phyloP scores from a whole-genome alignment of 1,140 invertebrate species.

The Orchesella cincta region DNA sequence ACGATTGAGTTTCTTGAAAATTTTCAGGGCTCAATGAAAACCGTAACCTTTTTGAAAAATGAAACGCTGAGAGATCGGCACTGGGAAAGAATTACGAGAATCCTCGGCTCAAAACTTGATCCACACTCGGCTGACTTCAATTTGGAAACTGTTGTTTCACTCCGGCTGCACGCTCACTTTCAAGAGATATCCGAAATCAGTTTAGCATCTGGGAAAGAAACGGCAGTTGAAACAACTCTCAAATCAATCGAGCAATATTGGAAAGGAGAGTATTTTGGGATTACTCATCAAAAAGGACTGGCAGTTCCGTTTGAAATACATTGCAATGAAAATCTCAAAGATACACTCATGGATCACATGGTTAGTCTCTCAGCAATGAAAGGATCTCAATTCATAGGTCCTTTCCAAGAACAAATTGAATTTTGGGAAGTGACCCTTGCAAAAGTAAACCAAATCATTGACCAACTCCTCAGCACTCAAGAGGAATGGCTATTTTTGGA shows the following conservation, averaged over 20 bases:
- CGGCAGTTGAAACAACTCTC: background rate
- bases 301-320: background rate
- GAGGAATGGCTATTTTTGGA: background rate
- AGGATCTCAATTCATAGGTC: background rate
- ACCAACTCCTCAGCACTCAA: background rate
- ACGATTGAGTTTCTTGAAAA: background rate
- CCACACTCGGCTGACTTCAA: background rate
- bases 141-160: no score
- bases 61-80: background rate
- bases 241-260: background rate
- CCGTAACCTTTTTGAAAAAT: background rate
- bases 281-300: background rate
- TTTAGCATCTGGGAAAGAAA: background rate
- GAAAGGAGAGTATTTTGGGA: background rate
- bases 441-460: background rate
- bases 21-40: background rate
- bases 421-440: background rate
- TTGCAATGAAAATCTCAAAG: background rate
- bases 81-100: background rate
- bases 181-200: background rate
- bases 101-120: background rate
- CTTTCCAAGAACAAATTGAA: background rate
- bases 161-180: no score
- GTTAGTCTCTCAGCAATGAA: background rate
- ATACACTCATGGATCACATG: background rate